Conservation (phyloP, 1,140 invertebrate species). For the Macrobrachium nipponense region DNA sequence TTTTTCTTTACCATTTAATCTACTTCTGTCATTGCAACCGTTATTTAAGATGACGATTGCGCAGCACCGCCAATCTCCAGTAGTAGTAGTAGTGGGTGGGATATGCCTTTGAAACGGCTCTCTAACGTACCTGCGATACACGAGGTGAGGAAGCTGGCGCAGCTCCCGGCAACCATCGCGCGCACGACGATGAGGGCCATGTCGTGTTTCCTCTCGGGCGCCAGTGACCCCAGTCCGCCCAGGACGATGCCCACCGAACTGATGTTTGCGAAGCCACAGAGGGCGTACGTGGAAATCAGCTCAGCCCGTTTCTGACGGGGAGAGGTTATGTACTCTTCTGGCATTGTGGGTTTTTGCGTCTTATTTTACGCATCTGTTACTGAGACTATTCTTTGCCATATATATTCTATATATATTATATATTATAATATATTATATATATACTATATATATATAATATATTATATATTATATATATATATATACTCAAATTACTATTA, state of each 20-base stretch:
- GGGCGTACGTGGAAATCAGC: conserved; percentile 90
- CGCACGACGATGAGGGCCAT: conserved; percentile 81
- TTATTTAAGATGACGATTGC: too few relatives aligned
- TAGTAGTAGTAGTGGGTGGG: too few relatives aligned
- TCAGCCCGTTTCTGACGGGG: conserved; percentile 32
- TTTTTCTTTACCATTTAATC: too few relatives aligned
- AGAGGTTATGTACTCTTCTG: background rate
- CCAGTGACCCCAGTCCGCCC: conserved; percentile 81
- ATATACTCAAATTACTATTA: too few relatives aligned
- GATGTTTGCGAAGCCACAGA: conserved; percentile 97
- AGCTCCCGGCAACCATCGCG: conserved; percentile 87
- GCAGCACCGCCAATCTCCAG: too few relatives aligned
- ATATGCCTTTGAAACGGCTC: too few relatives aligned
- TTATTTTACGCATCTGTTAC: background rate
- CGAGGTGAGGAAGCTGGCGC: conserved; percentile 91
- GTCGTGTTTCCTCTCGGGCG: conserved; percentile 77
- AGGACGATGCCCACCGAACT: conserved; percentile 90
- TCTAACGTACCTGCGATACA: conserved; percentile 87
- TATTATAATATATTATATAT: too few relatives aligned
- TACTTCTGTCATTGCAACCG: too few relatives aligned
- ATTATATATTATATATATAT: too few relatives aligned
- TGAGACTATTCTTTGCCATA: background rate
- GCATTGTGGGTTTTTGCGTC: background rate
- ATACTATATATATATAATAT: too few relatives aligned
- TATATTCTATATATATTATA: too few relatives aligned